phyloP scores from a whole-genome alignment of 2,888 invertebrate species.

The Drosophila greeni region DNA sequence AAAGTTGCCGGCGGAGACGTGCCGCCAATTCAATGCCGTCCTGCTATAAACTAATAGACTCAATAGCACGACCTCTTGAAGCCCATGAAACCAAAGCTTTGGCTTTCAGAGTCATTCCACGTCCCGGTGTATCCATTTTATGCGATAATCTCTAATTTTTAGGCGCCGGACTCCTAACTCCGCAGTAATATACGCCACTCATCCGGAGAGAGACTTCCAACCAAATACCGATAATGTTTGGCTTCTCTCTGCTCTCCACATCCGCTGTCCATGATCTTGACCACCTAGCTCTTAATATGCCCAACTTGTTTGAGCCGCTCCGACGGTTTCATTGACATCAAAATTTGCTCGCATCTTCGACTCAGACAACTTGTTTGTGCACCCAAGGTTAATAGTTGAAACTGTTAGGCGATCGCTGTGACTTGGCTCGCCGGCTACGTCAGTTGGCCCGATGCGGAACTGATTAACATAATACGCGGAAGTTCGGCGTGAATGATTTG shows the following conservation, averaged over 20 bases:
- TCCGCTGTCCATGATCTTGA: slow-evolving; percentile 67
- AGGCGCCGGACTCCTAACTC: not conserved
- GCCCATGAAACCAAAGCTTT: slow-evolving; percentile 4
- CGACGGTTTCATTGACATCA: slow-evolving; percentile 66
- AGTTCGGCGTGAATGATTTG: slow-evolving; percentile 53
- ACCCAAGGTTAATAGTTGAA: slow-evolving; percentile 72
- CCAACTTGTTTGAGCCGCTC: slow-evolving; percentile 20
- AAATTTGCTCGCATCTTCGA: slow-evolving; percentile 41
- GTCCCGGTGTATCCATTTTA: slow-evolving; percentile 10
- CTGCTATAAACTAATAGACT: slow-evolving; percentile 10
- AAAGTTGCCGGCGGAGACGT: slow-evolving; percentile 52
- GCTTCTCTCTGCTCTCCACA: slow-evolving; percentile 2
- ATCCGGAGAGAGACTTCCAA: slow-evolving; percentile 14
- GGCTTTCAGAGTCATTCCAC: slow-evolving; percentile 7
- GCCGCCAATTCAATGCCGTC: slow-evolving; percentile 51
- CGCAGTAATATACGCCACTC: slow-evolving; percentile 1
- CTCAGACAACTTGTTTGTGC: slow-evolving; percentile 37
- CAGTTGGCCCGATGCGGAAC: slow-evolving; percentile 62
- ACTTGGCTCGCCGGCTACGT: slow-evolving; percentile 53
- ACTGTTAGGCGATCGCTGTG: slow-evolving; percentile 52
- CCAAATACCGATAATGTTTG: slow-evolving; percentile 43
- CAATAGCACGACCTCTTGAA: slow-evolving; percentile 2
- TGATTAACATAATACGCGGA: slow-evolving; percentile 58
- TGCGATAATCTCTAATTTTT: slow-evolving; percentile 19
- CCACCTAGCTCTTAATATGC: slow-evolving; percentile 44